Percentiles rank a stretch among this genome's conserved stretches.
These are phyloP conservation scores for Diorhabda carinulata DNA, from an alignment of 1,140 invertebrate genomes.

Conservation along the genomic window DNA sequence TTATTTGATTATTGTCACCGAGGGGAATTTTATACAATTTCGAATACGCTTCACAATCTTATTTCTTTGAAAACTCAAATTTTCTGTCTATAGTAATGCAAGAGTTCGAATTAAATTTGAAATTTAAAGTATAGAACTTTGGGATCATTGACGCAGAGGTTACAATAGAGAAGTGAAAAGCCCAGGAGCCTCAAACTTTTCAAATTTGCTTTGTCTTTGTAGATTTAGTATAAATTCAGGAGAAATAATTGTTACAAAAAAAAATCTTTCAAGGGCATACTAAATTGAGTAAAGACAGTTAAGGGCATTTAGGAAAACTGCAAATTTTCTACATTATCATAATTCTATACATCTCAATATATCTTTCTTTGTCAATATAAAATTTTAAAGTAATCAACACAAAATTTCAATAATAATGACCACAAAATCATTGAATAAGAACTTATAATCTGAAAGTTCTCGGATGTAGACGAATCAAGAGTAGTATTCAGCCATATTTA, in stretches of 20 bases:
- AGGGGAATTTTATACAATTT: background rate
- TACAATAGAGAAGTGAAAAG: constrained; percentile 2
- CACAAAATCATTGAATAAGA: no score
- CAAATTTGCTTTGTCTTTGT: background rate
- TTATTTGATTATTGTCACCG: background rate
- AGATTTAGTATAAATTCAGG: constrained; percentile 3
- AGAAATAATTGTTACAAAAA: background rate
- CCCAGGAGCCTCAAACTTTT: constrained; percentile 1
- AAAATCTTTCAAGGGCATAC: background rate
- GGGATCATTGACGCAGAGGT: constrained; percentile 1
- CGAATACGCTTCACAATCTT: background rate
- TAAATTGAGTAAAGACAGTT: no score
- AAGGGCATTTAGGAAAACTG: no score
- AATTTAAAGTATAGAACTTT: constrained; percentile 3
- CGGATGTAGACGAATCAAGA: no score
- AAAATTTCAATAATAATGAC: no score
- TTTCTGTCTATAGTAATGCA: background rate
- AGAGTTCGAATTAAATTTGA: constrained; percentile 1
- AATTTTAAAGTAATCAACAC: no score
- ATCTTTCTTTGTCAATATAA: no score
- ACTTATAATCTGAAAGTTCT: no score
- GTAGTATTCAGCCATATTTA: no score
- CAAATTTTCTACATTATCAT: no score
- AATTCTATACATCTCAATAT: no score
- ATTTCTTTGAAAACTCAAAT: background rate